Base-by-base conservation (phyloP, 2,113 vertebrate genomes). In the Diadophis punctatus region DNA sequence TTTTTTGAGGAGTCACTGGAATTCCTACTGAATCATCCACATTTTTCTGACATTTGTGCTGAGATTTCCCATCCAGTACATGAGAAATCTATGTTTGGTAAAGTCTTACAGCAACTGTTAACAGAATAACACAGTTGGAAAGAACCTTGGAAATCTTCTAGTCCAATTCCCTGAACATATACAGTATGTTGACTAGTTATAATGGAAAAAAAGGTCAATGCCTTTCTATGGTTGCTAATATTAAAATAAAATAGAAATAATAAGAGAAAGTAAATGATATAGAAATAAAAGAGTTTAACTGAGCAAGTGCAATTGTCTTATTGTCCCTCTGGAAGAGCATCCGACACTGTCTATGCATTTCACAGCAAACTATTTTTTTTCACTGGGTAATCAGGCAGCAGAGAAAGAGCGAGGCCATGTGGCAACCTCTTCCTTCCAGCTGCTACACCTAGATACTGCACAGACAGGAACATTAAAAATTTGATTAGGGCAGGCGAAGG, bases 311-410 rank as follows among this genome's bases (percentile, higher is more conserved):
- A 4, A 53, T 43, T 16, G 10, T 46, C 53, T 56, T 27, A 58
- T 56, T 58, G 89, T 88, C 46, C 91, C 94, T 9, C 1, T 51
- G 10, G 56, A 48, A 80, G 74, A 80, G 74, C 20, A 80, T 80
- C 16, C 8, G 3, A 43, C 2, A 56, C 1, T 68, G 58, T 68
- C 87, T 91, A 92, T 51, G n/a, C 90, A 94, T 93, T 95, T 95
- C 85, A 46, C 93, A 95, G 92, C 90, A 93, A 93, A 90, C 93
- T 39, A 14, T 91, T 91, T 16, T 91, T 91, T 93, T 18, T 53
- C 93, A 95, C 12, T 92, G 94, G 91, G 91, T 94, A 94, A 96
- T 94, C 93, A 96, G 92, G 93, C 94, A 93, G 94, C 86, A 95
- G 96, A 94, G 91, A 92, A 94, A 11, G 93, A 80, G 92, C 94